phyloP scores from a whole-genome alignment of 2,113 vertebrate species.

The Phasianus colchicus region DNA sequence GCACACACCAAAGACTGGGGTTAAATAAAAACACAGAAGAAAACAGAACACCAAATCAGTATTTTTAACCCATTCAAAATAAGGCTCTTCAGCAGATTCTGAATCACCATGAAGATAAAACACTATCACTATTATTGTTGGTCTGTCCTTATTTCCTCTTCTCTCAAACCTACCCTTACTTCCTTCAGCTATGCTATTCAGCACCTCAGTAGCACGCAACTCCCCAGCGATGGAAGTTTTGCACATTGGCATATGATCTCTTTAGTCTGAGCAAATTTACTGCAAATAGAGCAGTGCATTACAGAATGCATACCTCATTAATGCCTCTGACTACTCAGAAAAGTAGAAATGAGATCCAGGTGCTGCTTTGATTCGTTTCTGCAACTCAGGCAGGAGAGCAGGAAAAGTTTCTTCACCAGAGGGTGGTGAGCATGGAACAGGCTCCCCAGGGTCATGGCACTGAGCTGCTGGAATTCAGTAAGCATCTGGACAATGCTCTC shows the following conservation, averaged over 20 bases:
- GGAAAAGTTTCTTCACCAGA: no score
- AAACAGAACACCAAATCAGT: not conserved
- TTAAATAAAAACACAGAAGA: not conserved
- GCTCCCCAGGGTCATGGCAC: no score
- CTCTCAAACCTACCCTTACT: not conserved
- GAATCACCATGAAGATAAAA: not conserved
- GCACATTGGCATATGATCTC: not conserved
- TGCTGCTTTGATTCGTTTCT: not conserved
- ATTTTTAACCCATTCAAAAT: not conserved
- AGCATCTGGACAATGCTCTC: no score
- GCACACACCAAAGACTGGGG: not conserved
- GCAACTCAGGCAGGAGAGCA: not conserved
- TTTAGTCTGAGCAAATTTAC: not conserved
- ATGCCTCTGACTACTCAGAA: not conserved
- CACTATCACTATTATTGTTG: not conserved
- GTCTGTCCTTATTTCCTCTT: not conserved
- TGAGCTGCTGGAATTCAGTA: no score
- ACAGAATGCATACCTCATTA: not conserved
- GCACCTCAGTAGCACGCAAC: not conserved
- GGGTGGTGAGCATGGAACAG: no score
- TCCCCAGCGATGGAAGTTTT: not conserved
- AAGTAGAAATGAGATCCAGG: accelerated
- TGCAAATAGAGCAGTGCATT: not conserved
- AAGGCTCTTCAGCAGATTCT: not conserved
- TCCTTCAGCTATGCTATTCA: not conserved